phyloP scores from a whole-genome alignment of 2,113 vertebrate species.

The Scomber japonicus region DNA sequence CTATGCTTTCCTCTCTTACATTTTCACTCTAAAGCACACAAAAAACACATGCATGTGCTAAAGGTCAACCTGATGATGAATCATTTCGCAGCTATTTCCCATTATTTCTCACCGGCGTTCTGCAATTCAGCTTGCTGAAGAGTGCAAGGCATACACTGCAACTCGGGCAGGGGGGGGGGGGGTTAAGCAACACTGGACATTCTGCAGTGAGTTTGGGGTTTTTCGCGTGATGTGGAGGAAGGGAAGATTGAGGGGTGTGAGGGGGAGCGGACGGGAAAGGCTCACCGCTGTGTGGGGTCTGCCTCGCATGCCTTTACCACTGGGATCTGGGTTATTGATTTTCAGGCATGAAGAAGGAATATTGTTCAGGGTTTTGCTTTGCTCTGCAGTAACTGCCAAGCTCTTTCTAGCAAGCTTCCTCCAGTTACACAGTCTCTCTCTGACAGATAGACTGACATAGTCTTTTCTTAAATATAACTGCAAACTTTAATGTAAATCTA shows the following conservation, averaged over 20 bases:
- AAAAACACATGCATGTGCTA: neutral
- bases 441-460: conserved; percentile 41
- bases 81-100: conserved; percentile 68
- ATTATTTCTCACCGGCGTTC: neutral
- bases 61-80: conserved; percentile 74
- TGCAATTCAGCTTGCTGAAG: conserved; percentile 23
- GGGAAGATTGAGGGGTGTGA: conserved; percentile 9
- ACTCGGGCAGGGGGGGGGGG: neutral
- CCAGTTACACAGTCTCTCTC: conserved; percentile 37
- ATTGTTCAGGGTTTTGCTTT: conserved; percentile 62
- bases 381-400: conserved; percentile 52
- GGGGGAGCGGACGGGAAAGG: conserved; percentile 26
- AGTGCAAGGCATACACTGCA: conserved; percentile 7
- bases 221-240: conserved; percentile 22
- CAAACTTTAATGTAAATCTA: conserved; percentile 4
- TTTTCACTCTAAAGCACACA: conserved; percentile 34
- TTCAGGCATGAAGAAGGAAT: conserved; percentile 64
- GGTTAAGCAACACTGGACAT: conserved; percentile 26
- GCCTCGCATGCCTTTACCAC: conserved; percentile 44
- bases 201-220: conserved; percentile 26
- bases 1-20: conserved; percentile 17
- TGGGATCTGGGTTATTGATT: conserved; percentile 66
- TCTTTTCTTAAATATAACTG: conserved; percentile 38
- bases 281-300: conserved; percentile 74
- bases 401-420: conserved; percentile 51